These are phyloP conservation scores for Danionella cerebrum DNA, from an alignment of 2,113 vertebrate genomes.

Conservation along the genomic window DNA sequence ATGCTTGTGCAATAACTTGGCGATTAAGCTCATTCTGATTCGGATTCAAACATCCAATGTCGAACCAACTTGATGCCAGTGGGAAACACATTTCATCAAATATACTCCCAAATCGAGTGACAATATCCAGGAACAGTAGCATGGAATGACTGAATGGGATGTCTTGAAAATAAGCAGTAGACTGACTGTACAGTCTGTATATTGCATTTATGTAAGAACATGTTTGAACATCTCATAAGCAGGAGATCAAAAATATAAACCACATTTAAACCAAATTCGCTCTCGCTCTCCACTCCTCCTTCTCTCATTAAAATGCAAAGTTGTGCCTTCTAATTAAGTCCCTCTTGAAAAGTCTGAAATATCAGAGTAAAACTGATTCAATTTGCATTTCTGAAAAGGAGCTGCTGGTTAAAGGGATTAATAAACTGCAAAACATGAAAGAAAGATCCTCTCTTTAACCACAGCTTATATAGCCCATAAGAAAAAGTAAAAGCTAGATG, in stretches of 20 bases:
- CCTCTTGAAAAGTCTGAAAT: constrained; percentile 77
- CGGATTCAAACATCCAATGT: too few species aligned
- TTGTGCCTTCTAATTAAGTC: constrained; percentile 74
- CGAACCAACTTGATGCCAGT: too few species aligned
- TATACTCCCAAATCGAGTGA: too few species aligned
- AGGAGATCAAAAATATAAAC: constrained; percentile 65
- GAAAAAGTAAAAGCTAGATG: too few species aligned
- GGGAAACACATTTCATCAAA: too few species aligned
- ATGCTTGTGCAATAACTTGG: too few species aligned
- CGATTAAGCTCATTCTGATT: too few species aligned
- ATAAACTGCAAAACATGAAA: constrained; percentile 67
- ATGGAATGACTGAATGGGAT: too few species aligned
- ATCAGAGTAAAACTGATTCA: constrained; percentile 74
- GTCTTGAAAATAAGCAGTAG: too few species aligned
- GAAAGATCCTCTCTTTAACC: constrained; percentile 54
- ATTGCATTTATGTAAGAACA: too few species aligned
- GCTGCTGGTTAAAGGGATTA: constrained; percentile 74
- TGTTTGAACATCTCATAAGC: constrained; percentile 62
- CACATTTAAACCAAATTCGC: not conserved
- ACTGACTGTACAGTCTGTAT: too few species aligned
- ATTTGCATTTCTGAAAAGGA: constrained; percentile 74
- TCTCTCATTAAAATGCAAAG: constrained; percentile 75
- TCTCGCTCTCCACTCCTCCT: constrained; percentile 59
- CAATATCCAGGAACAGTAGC: too few species aligned
- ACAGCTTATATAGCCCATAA: constrained; percentile 33